Base-by-base conservation (phyloP, 2,113 vertebrate species). In the Camelus bactrianus region DNA sequence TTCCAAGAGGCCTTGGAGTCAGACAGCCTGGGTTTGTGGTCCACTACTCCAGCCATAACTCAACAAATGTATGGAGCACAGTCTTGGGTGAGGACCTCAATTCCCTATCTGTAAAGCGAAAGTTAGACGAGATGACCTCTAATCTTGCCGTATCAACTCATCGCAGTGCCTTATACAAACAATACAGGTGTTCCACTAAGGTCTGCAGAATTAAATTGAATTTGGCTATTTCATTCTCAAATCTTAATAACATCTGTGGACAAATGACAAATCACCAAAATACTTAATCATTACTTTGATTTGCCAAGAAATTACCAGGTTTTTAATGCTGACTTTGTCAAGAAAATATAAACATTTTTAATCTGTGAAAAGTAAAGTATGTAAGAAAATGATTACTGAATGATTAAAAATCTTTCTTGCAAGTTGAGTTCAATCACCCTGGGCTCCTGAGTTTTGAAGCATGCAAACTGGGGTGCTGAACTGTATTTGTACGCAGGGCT, bases 311-410 rank as follows among this genome's bases (percentile, higher is more conserved):
- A 58, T n/a, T 48, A 82, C 28, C 42, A 54, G 30, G 9, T 48
- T 54, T 77, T 82, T 50, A 76, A 62, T 67, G 50, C 13, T 20
- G 20, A 67, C 42, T 93, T 62, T 46, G 10, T 62, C 42, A 85
- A 72, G 54, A 65, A 91, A 91, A 80, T 58, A 82, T 16, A 75
- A 94, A 67, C 13, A 89, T 60, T 70, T 89, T 62, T 69, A 83
- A 62, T 81, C 67, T 50, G 46, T 75, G 48, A 92, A 95, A 92
- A 89, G 80, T 56, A 89, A 89, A 35, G 50, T 50, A 52, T 7
- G 5, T 58, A 75, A 50, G 30, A 81, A 85, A 88, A 94, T 75
- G 26, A 73, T 64, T 58, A 86, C 52, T 48, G 11, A 84, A 70
- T 17, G 46, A 56, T 69, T 50, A 81, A n/a, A 81, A 46, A 17